Base-by-base conservation (phyloP, 2,888 invertebrate species). In the Apodemia hepburni region DNA sequence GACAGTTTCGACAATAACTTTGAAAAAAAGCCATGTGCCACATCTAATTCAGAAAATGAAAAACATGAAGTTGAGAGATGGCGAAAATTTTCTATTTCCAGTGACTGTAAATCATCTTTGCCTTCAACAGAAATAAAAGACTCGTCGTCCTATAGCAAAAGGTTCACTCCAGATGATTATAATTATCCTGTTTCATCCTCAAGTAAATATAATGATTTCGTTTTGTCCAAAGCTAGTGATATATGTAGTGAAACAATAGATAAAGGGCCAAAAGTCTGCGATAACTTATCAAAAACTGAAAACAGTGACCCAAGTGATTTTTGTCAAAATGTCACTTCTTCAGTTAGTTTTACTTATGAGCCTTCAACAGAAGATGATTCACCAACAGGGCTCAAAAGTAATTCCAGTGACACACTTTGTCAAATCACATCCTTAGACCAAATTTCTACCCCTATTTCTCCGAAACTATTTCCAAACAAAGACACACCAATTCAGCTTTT, bases 371-470 rank as follows among this genome's bases (percentile, higher is more conserved):
- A 91, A 61, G 92, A 92, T 58, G 89, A 90, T 72, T 92, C 90
- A 7, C 87, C 85, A 12, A 86, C 80, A 61, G 89, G 87, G 67
- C 86, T 84, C 63, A 91, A 91, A 69, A 92, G 84, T 74, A 92
- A 92, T 71, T 92, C 92, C 63, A 92, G 92, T 74, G 92, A 92
- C 79, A 92, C 92, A 5, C 77, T 92, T 70, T 92, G 92, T 84
- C 92, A 92, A 82, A 91, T 92, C 65, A 85, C 85, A 33, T 92
- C 92, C 9, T 78, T 92, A 63, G 92, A 92, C 75, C 92, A 92
- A 73, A 85, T 92, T 22, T 92, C 92, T 35, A 92, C 92, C 58
- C 92, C 92, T 15, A 92, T 92, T 76, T 92, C 92, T n/a, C 92
- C 92, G n/a, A 92, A 92, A 76, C 77, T 86, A 73, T 88, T 92